Percentiles rank a stretch among this genome's conserved stretches.
phyloP scores from a whole-genome alignment of 2,113 vertebrate species.

The Misgurnus mizolepis region DNA sequence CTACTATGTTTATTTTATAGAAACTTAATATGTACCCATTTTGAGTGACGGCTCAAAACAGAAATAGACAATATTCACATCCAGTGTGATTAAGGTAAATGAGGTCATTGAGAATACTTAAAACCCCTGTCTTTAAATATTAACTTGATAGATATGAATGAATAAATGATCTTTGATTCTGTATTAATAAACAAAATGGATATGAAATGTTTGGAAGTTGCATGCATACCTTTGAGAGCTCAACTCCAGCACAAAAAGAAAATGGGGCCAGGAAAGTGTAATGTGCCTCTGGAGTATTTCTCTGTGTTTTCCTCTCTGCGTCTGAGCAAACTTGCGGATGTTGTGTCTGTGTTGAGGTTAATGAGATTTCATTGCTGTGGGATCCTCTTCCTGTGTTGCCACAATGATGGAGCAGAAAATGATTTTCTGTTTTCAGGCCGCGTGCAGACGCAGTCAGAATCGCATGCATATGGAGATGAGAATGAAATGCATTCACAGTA shows the following conservation, averaged over 20 bases:
- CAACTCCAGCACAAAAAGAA: neutral
- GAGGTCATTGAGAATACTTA: neutral
- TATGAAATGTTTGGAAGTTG: neutral
- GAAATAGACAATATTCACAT: neutral
- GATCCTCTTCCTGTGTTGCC: slow-evolving; percentile 7
- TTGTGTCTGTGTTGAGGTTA: slow-evolving; percentile 36
- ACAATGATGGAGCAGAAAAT: slow-evolving; percentile 24
- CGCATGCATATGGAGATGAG: neutral
- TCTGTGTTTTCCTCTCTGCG: slow-evolving; percentile 9
- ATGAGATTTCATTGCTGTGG: slow-evolving; percentile 44
- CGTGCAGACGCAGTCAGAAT: neutral
- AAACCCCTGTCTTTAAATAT: slow-evolving; percentile 20
- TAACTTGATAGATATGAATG: slow-evolving; percentile 21
- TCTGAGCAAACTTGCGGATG: slow-evolving; percentile 12
- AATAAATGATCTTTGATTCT: slow-evolving; percentile 27
- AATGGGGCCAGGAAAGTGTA: neutral
- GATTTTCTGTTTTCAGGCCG: slow-evolving; percentile 34
- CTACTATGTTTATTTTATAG: slow-evolving; percentile 2
- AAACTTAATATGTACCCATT: slow-evolving; percentile 22
- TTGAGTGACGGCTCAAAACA: neutral
- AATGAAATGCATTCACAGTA: no score
- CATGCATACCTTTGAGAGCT: neutral
- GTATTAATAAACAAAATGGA: neutral
- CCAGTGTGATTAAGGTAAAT: slow-evolving; percentile 22
- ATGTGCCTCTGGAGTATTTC: slow-evolving; percentile 12